These are phyloP conservation scores for Silurus meridionalis DNA, from an alignment of 2,113 vertebrate genomes.

Conservation along the genomic window DNA sequence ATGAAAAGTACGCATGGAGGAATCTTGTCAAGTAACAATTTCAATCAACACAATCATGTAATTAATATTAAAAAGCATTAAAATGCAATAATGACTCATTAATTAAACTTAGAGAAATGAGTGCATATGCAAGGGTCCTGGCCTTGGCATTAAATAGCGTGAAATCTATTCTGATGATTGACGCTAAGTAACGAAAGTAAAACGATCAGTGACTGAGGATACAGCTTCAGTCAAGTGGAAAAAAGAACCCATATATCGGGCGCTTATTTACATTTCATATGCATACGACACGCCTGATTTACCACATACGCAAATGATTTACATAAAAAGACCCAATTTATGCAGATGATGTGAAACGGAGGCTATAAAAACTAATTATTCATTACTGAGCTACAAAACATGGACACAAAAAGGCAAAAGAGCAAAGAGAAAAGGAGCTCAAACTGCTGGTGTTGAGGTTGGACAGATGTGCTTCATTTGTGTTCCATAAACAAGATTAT, in stretches of 20 bases:
- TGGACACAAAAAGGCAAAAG: background rate
- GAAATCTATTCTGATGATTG: background rate
- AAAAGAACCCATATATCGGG: background rate
- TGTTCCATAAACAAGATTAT: background rate
- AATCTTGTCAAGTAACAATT: background rate
- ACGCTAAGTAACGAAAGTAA: background rate
- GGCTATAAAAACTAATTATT: background rate
- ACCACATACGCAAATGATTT: background rate
- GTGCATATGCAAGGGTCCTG: background rate
- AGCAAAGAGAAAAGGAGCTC: background rate
- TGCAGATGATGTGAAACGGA: background rate
- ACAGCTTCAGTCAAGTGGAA: background rate
- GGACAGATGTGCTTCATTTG: too few species aligned
- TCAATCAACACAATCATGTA: background rate
- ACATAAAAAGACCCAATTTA: background rate
- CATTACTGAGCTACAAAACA: background rate
- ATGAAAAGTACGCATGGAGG: background rate
- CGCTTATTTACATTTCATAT: slow-evolving; percentile 10
- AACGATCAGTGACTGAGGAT: background rate
- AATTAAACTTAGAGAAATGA: background rate
- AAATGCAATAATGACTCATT: background rate
- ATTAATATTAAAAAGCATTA: background rate
- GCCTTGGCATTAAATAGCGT: background rate
- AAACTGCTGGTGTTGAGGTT: background rate
- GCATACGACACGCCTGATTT: background rate